phyloP scores from a whole-genome alignment of 2,113 vertebrate genomes.

The Dasyurus viverrinus region DNA sequence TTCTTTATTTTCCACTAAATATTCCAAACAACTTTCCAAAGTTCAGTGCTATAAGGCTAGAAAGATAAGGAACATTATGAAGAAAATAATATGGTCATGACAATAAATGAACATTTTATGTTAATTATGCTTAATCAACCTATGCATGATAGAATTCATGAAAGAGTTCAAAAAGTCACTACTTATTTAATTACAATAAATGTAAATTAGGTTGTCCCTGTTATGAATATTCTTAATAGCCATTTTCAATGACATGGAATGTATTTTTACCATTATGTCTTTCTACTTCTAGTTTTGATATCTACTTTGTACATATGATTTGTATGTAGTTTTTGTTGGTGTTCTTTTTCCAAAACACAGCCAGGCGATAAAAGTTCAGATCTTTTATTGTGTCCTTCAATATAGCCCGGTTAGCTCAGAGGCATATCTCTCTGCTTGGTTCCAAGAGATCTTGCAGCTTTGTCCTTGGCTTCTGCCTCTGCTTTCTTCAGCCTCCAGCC shows the following conservation, averaged over 20 bases:
- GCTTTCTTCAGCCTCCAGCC: no score
- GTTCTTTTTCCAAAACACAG: no score
- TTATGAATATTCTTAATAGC: constrained; percentile 35
- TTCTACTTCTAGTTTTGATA: constrained; percentile 49
- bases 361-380: no score
- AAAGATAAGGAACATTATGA: not conserved
- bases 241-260: constrained; percentile 57
- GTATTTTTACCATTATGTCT: constrained; percentile 69
- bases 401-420: no score
- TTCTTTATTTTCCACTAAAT: not conserved
- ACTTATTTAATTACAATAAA: constrained; percentile 64
- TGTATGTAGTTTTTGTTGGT: no score
- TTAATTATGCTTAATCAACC: constrained; percentile 21
- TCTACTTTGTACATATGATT: no score
- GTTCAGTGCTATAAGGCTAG: not conserved
- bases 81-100: not conserved
- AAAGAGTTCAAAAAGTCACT: constrained; percentile 49
- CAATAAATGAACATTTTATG: not conserved
- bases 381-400: no score
- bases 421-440: no score
- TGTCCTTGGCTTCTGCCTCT: no score
- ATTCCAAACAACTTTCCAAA: not conserved
- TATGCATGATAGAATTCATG: constrained; percentile 45
- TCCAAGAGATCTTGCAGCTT: no score
- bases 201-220: constrained; percentile 60